A percentile compares a stretch with the other conserved stretches of the same genome.
Evolutionary conservation across 2,888 invertebrate species (phyloP).

Genomic region (Norana najaformis): DNA sequence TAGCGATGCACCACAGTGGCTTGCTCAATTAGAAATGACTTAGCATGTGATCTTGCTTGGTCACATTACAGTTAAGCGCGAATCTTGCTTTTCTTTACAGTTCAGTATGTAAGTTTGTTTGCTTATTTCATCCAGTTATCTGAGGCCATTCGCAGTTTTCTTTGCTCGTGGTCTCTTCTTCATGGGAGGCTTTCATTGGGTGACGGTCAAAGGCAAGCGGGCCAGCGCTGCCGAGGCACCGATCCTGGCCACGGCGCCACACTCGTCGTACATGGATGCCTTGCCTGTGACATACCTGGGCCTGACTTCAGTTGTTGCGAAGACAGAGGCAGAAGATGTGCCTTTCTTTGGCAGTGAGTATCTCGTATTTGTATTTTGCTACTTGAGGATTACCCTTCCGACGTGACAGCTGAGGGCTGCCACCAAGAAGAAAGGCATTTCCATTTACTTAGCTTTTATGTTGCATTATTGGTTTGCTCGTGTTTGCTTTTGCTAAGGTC

Average conservation of each 20-base stretch:
- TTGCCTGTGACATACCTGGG: slow-evolving; percentile 79
- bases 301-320: slow-evolving; percentile 87
- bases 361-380: not conserved
- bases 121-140: slow-evolving; percentile 46
- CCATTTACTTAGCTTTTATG: not conserved
- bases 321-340: slow-evolving; percentile 78
- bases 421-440: not conserved
- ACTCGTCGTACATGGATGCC: slow-evolving; percentile 88
- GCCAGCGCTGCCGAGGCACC: slow-evolving; percentile 79
- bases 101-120: not conserved
- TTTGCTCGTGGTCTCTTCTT: slow-evolving; percentile 69
- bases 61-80: not conserved
- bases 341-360: slow-evolving; percentile 88
- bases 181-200: slow-evolving; percentile 79
- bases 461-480: not conserved
- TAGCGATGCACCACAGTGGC: too few relatives aligned
- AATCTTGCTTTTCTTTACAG: not conserved
- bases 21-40: not conserved
- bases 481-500: not conserved
- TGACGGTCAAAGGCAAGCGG: slow-evolving; percentile 77
- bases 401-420: not conserved
- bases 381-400: not conserved
- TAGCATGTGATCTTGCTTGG: not conserved
- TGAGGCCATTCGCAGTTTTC: slow-evolving; percentile 52
- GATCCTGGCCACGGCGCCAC: slow-evolving; percentile 83